Evolutionary conservation across 2,113 vertebrate species (phyloP), one percentile per base, ranked within the genome.

Genomic region (Melierax canorus): DNA sequence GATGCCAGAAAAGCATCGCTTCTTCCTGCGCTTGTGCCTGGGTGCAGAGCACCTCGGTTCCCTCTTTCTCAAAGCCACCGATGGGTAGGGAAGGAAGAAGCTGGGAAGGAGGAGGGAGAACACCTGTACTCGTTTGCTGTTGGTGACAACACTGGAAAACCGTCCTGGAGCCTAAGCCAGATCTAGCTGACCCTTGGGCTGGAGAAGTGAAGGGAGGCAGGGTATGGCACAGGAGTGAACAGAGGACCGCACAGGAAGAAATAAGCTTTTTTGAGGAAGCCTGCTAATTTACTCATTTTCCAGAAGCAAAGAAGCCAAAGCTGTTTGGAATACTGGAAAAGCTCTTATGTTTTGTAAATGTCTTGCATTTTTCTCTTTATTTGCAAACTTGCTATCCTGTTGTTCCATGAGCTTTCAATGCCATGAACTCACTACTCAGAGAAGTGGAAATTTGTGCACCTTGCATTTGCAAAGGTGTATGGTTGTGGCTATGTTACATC

Each of bases 61-160:
- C 32, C 36, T 51, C 82, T 5, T 7, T 41, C 39, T 55, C n/a
- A 16, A 21, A 46, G 41, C 11, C 10, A 7, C 11, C 0, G 4
- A 10, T 18, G n/a, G 24, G 36, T 15, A n/a, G n/a, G n/a, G n/a
- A n/a, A n/a, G n/a, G n/a, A n/a, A n/a, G n/a, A n/a, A n/a, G 15
- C 18, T 24, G 60, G 71, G 51, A 32, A 51, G 41, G 55, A 67
- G 32, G 19, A 50, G 56, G 23, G 30, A 45, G 55, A 46, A 63
- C 46, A 36, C 6, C 0, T 4, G 38, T 5, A 4, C 21, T 76
- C 0, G 1, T 6, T 19, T 36, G n/a, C 27, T 60, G 12, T 21
- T 22, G 32, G 3, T 7, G 34, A 7, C 12, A 32, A 11, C 21
- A 4, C 20, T 50, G 59, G 39, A 18, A 48, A 48, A 27, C 2